phyloP scores from a whole-genome alignment of 2,888 invertebrate genomes.

The Melanostoma scalare region DNA sequence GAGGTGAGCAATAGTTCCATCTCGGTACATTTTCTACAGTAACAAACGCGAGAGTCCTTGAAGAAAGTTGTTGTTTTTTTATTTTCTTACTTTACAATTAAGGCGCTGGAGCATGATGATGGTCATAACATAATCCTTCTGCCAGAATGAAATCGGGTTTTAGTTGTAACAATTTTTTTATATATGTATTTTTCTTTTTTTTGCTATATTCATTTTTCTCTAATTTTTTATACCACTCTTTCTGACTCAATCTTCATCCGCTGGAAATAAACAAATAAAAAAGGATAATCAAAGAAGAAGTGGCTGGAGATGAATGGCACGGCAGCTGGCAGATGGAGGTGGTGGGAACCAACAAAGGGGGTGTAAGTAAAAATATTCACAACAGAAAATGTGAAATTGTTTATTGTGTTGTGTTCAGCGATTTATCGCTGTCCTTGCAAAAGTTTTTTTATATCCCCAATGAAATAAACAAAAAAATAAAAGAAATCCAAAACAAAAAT shows the following conservation, averaged over 20 bases:
- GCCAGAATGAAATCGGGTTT: slow-evolving; percentile 58
- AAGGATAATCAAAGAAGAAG: slow-evolving; percentile 71
- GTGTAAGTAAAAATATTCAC: slow-evolving; percentile 3
- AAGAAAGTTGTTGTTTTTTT: slow-evolving; percentile 33
- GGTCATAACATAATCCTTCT: slow-evolving; percentile 71
- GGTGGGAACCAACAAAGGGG: background rate
- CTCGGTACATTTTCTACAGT: slow-evolving; percentile 26
- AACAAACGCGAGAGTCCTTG: slow-evolving; percentile 52
- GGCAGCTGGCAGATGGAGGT: background rate
- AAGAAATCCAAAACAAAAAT: slow-evolving; percentile 35
- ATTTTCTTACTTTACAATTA: slow-evolving; percentile 58
- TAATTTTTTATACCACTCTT: no score
- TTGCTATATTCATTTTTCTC: background rate
- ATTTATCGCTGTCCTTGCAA: slow-evolving; percentile 72
- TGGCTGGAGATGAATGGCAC: slow-evolving; percentile 8
- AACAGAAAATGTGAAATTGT: slow-evolving; percentile 25
- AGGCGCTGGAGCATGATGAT: slow-evolving; percentile 69
- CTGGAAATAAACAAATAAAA: slow-evolving; percentile 66
- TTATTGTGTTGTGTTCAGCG: slow-evolving; percentile 67
- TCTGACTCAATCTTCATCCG: slow-evolving; percentile 53
- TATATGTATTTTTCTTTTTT: no score
- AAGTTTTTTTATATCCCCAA: slow-evolving; percentile 59
- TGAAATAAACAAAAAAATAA: slow-evolving; percentile 30
- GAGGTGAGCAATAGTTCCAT: slow-evolving; percentile 65
- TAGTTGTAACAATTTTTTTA: slow-evolving; percentile 42